These are phyloP conservation scores for Hippocampus abdominalis DNA, from an alignment of 2,113 vertebrate genomes.

Conservation along the genomic window DNA sequence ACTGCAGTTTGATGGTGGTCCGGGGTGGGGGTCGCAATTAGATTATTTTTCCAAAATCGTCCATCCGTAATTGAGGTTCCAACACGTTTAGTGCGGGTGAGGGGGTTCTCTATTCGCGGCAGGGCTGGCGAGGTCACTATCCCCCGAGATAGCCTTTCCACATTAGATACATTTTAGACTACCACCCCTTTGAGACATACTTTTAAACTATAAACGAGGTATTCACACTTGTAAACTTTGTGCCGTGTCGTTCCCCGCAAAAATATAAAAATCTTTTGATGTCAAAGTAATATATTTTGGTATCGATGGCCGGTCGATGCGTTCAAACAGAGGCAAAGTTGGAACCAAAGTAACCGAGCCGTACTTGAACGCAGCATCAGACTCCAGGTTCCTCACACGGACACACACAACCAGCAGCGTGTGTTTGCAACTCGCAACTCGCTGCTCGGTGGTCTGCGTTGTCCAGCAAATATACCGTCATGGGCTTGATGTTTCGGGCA, in stretches of 20 bases:
- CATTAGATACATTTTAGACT: neutral
- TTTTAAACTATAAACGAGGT: neutral
- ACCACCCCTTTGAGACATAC: neutral
- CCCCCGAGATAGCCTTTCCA: neutral
- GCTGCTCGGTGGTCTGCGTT: neutral
- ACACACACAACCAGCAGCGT: slow-evolving; percentile 18
- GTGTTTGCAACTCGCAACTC: neutral
- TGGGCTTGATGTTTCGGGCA: slow-evolving; percentile 10
- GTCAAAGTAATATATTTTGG: neutral
- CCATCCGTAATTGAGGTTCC: no score
- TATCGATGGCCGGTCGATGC: neutral
- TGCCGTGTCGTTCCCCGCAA: neutral
- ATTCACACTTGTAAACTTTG: neutral
- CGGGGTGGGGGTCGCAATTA: no score
- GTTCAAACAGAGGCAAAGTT: neutral
- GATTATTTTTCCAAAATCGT: no score
- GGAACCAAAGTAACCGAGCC: slow-evolving; percentile 13
- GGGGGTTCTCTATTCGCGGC: neutral
- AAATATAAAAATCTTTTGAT: neutral
- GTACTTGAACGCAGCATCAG: slow-evolving; percentile 47
- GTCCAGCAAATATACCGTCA: slow-evolving; percentile 3
- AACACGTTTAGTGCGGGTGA: no score
- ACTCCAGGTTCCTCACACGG: slow-evolving; percentile 31
- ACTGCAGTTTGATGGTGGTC: no score
- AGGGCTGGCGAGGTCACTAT: neutral